Percentiles rank a stretch among this genome's conserved stretches.
phyloP scores from a whole-genome alignment of 2,113 vertebrate genomes.

The Dendrocopos noguchii region DNA sequence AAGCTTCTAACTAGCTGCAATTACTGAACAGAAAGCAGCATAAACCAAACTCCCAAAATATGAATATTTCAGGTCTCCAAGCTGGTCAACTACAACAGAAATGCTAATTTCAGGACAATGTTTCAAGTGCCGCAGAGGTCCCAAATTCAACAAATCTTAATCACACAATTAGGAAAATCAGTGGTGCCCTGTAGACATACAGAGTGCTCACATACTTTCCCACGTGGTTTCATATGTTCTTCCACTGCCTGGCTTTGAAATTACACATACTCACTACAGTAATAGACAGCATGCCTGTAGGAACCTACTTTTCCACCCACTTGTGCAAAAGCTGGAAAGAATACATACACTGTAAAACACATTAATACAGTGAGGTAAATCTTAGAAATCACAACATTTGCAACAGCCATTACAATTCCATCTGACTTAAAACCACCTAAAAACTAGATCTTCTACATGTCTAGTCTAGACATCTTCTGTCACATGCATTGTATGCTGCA shows the following conservation, averaged over 20 bases:
- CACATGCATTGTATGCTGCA: rapidly evolving
- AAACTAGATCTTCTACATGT: not conserved
- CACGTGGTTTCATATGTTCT: not conserved
- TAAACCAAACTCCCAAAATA: not conserved
- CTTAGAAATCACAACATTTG: not conserved
- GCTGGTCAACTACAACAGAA: rapidly evolving
- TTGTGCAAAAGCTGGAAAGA: not conserved
- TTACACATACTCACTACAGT: not conserved
- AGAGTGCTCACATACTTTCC: not conserved
- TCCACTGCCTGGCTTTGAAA: not conserved
- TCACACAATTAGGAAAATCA: not conserved
- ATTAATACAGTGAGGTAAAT: not conserved
- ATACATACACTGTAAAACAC: not conserved
- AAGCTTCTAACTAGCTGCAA: not conserved
- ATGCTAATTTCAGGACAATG: not conserved
- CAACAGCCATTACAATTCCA: not conserved
- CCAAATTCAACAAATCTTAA: not conserved
- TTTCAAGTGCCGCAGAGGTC: not conserved
- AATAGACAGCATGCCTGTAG: not conserved
- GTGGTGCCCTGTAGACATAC: not conserved
- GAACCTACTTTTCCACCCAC: not conserved
- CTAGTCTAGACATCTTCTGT: not conserved
- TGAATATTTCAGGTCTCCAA: not conserved
- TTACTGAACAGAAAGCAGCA: not conserved
- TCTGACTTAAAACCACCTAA: not conserved